These are phyloP conservation scores for Tipula unca DNA, from an alignment of 2,888 invertebrate genomes.

Conservation along the genomic window DNA sequence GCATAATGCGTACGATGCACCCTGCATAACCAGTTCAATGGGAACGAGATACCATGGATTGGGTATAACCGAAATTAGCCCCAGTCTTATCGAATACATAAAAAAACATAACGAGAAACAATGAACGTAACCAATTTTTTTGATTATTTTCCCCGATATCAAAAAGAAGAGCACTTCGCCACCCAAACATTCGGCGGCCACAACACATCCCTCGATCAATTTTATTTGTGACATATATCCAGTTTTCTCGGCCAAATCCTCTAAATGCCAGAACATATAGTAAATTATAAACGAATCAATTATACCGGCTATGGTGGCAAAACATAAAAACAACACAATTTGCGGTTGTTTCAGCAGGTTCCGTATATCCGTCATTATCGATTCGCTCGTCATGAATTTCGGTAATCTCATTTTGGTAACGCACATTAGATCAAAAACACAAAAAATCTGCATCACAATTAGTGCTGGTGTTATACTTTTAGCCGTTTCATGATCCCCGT, in stretches of 20 bases:
- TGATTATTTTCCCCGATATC: constrained; percentile 64
- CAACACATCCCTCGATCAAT: constrained; percentile 67
- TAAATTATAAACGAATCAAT: constrained; percentile 74
- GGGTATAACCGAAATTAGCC: constrained; percentile 63
- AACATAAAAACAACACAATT: constrained; percentile 60
- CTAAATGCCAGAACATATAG: constrained; percentile 76
- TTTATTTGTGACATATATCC: constrained; percentile 58
- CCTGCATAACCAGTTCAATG: constrained; percentile 73
- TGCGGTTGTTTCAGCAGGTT: constrained; percentile 53
- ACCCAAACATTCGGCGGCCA: constrained; percentile 69
- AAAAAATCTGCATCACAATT: constrained; percentile 54
- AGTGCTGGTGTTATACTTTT: constrained; percentile 66
- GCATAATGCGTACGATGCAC: constrained; percentile 78
- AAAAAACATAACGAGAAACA: constrained; percentile 70
- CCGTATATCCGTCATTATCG: constrained; percentile 58
- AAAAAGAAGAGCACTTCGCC: constrained; percentile 73
- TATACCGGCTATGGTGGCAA: constrained; percentile 66
- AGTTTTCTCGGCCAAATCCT: constrained; percentile 60
- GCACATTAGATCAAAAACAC: constrained; percentile 55
- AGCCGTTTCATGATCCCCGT: constrained; percentile 46
- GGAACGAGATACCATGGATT: constrained; percentile 77
- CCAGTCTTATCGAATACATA: constrained; percentile 65
- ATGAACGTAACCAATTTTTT: constrained; percentile 66
- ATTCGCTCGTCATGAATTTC: constrained; percentile 54
- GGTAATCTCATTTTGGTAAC: constrained; percentile 57